Conservation (phyloP, 2,888 invertebrate genomes). For the Meteorus colon region DNA sequence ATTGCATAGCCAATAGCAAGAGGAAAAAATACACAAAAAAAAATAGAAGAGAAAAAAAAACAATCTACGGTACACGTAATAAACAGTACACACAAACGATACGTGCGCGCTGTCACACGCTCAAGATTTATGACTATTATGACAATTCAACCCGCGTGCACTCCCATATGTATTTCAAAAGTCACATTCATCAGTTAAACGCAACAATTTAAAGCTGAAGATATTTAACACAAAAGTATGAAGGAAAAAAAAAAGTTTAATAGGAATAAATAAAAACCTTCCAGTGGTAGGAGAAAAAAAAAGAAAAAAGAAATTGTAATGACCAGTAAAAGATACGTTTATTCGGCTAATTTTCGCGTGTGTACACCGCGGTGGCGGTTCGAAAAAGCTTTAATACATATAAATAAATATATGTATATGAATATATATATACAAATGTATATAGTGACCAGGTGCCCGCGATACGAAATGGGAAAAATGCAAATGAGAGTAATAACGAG, state of each 20-base stretch:
- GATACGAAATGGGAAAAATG: conserved; percentile 62
- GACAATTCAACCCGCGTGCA: background rate
- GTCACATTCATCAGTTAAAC: conserved; percentile 15
- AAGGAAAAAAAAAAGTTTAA: conserved; percentile 16
- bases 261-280: conserved; percentile 9
- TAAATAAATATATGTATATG: conserved; percentile 3
- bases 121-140: conserved; percentile 14
- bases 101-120: conserved; percentile 11
- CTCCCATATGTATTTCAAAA: background rate
- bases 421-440: background rate
- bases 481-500: conserved; percentile 66
- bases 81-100: background rate
- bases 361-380: conserved; percentile 41
- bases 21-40: background rate
- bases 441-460: conserved; percentile 41
- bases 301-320: conserved; percentile 30
- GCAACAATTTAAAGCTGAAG: background rate
- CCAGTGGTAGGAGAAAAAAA: background rate
- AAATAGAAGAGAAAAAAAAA: conserved; percentile 2
- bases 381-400: conserved; percentile 52
- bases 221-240: background rate
- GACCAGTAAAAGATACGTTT: conserved; percentile 41
- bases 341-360: conserved; percentile 41
- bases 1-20: conserved; percentile 8
- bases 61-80: background rate